These are phyloP conservation scores for Cerceris ruficornis DNA, from an alignment of 2,888 invertebrate species.

Conservation along the genomic window DNA sequence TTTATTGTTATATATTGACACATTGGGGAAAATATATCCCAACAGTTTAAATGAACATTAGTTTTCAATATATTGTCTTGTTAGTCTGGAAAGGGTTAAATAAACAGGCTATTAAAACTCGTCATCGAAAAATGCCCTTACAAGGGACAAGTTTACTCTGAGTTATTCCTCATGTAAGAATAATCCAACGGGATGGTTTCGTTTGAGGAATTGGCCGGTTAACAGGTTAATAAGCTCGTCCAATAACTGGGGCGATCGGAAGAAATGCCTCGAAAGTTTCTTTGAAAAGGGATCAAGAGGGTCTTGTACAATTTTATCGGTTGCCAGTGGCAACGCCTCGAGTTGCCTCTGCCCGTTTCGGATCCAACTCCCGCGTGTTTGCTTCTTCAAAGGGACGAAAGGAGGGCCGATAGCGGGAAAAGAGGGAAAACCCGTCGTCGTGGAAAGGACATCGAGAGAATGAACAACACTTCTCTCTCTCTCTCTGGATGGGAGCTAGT, in stretches of 20 bases:
- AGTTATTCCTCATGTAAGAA: too few relatives aligned
- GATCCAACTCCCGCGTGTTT: conserved; percentile 40
- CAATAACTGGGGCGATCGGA: conserved; percentile 55
- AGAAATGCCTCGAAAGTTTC: conserved; percentile 66
- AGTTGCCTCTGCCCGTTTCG: conserved; percentile 60
- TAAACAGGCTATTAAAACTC: too few relatives aligned
- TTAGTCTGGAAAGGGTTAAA: too few relatives aligned
- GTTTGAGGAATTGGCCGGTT: too few relatives aligned
- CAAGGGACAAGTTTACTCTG: not conserved
- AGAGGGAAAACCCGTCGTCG: conserved; percentile 34
- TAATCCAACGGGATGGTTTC: too few relatives aligned
- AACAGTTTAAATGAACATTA: too few relatives aligned
- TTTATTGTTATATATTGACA: too few relatives aligned
- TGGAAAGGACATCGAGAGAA: conserved; percentile 19
- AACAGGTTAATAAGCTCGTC: conserved; percentile 51
- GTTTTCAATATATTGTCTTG: too few relatives aligned
- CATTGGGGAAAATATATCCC: too few relatives aligned
- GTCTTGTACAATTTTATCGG: conserved; percentile 72
- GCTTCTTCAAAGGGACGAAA: conserved; percentile 44
- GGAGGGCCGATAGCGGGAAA: conserved; percentile 15
- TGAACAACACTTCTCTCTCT: conserved; percentile 11
- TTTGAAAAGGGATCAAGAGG: conserved; percentile 64
- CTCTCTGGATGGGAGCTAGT: conserved; percentile 11
- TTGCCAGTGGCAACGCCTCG: conserved; percentile 75
- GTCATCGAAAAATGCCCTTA: not conserved